Conservation (phyloP, 2,888 invertebrate genomes). For the Ecliptopera silaceata region DNA sequence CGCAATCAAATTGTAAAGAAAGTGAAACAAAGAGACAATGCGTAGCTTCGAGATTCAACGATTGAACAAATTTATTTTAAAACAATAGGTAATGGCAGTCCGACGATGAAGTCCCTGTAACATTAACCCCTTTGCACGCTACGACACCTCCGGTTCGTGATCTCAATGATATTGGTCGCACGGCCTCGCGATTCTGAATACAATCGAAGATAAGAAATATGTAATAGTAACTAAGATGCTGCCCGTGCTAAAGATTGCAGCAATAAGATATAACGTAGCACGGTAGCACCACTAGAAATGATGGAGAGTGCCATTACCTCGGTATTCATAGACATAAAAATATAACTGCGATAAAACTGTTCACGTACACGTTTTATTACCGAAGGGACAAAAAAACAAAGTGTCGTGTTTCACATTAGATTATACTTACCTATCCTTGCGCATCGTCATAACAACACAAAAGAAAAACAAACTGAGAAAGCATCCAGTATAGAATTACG, state of each 20-base stretch:
- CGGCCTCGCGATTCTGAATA: conserved; percentile 36
- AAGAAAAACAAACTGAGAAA: conserved; percentile 5
- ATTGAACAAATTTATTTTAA: conserved; percentile 50
- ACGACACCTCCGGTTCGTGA: conserved; percentile 51
- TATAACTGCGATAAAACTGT: conserved; percentile 20
- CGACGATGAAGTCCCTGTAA: conserved; percentile 54
- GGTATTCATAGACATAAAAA: conserved; percentile 19
- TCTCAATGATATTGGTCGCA: conserved; percentile 45
- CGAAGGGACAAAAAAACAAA: conserved; percentile 17
- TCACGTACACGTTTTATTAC: conserved; percentile 18
- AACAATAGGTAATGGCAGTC: conserved; percentile 33
- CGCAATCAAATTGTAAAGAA: conserved; percentile 6
- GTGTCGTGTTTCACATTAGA: conserved; percentile 16
- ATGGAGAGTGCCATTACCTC: conserved; percentile 25
- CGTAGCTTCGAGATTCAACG: conserved; percentile 7
- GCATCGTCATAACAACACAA: conserved; percentile 2
- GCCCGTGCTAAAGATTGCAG: conserved; percentile 17
- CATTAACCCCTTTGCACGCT: conserved; percentile 63
- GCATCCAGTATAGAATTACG: conserved; percentile 5
- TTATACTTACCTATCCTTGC: conserved; percentile 1
- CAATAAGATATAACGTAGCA: conserved; percentile 23
- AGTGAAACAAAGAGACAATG: conserved; percentile 25
- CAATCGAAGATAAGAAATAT: conserved; percentile 30
- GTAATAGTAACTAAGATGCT: conserved; percentile 16
- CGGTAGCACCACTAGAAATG: conserved; percentile 22